A percentile compares a stretch with the other conserved stretches of the same genome.
Evolutionary conservation across 2,888 invertebrate species (phyloP).

Genomic region (Dicyrtomina minuta): DNA sequence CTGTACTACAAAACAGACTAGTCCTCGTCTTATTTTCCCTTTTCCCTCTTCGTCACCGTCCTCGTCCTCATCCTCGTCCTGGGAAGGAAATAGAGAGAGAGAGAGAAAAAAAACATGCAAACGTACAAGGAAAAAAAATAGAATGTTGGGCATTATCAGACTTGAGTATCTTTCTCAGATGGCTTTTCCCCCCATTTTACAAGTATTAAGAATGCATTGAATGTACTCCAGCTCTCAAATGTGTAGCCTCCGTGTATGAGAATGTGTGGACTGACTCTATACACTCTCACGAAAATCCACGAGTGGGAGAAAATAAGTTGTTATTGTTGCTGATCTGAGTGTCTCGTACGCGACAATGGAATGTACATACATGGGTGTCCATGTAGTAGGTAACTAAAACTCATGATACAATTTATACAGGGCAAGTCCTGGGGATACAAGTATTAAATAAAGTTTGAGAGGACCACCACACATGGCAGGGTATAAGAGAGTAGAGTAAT

Average conservation of each 20-base stretch:
- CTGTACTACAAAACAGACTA: not conserved
- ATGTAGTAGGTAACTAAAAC: too few relatives aligned
- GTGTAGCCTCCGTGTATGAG: not conserved
- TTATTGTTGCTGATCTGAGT: constrained; percentile 14
- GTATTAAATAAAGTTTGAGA: not conserved
- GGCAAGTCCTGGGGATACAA: not conserved
- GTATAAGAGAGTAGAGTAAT: too few relatives aligned
- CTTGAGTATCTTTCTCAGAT: constrained; percentile 7
- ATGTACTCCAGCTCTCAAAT: not conserved
- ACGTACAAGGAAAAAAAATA: constrained; percentile 3
- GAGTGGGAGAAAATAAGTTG: constrained; percentile 1
- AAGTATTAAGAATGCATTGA: constrained; percentile 20
- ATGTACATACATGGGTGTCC: too few relatives aligned
- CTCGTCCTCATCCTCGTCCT: not conserved
- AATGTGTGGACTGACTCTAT: too few relatives aligned
- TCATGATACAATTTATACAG: too few relatives aligned
- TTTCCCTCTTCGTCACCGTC: not conserved
- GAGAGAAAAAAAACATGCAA: constrained; percentile 5
- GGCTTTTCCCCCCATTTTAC: constrained; percentile 20
- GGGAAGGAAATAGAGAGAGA: not conserved
- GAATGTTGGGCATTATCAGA: not conserved
- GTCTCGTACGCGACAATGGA: not conserved
- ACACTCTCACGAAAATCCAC: too few relatives aligned
- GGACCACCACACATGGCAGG: too few relatives aligned
- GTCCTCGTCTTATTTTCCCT: not conserved